Conservation (phyloP, 2,888 invertebrate species). For the Ophion ventricosus region DNA sequence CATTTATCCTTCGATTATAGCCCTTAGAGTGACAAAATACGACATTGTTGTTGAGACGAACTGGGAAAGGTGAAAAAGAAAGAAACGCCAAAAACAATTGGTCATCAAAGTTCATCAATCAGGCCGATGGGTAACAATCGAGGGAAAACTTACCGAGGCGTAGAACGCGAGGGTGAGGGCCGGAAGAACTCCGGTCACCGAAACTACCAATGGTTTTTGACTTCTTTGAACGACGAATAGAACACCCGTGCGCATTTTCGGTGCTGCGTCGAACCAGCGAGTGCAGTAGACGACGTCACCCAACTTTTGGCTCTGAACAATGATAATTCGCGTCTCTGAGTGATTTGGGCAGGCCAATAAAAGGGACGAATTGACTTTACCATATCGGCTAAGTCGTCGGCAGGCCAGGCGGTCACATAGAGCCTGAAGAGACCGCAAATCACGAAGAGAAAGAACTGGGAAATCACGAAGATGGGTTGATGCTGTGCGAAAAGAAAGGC, state of each 20-base stretch:
- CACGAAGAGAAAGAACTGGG: conserved; percentile 72
- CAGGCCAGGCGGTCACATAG: conserved; percentile 75
- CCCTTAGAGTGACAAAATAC: conserved; percentile 48
- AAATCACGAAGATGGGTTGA: conserved; percentile 67
- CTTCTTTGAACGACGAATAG: conserved; percentile 68
- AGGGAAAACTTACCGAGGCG: conserved; percentile 63
- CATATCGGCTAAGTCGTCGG: conserved; percentile 74
- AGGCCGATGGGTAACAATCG: background rate
- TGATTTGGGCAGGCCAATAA: background rate
- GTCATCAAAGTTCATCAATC: background rate
- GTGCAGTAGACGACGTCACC: conserved; percentile 63
- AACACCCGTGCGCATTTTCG: conserved; percentile 56
- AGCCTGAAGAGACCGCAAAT: conserved; percentile 71
- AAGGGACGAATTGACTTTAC: conserved; percentile 59
- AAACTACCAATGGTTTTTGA: conserved; percentile 68
- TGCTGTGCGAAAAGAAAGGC: conserved; percentile 62
- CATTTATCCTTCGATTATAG: conserved; percentile 32
- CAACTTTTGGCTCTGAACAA: conserved; percentile 58
- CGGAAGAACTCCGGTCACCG: conserved; percentile 60
- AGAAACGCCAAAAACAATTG: background rate
- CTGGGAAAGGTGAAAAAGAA: conserved; percentile 8
- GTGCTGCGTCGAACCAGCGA: conserved; percentile 63
- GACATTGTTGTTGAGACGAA: conserved; percentile 46
- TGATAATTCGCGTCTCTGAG: background rate
- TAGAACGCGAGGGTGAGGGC: conserved; percentile 69